Evolutionary conservation across 2,797 vertebrate genomes (phyloP), one percentile per base, ranked within the genome.

Genomic region (Eleutherodactylus coqui): DNA sequence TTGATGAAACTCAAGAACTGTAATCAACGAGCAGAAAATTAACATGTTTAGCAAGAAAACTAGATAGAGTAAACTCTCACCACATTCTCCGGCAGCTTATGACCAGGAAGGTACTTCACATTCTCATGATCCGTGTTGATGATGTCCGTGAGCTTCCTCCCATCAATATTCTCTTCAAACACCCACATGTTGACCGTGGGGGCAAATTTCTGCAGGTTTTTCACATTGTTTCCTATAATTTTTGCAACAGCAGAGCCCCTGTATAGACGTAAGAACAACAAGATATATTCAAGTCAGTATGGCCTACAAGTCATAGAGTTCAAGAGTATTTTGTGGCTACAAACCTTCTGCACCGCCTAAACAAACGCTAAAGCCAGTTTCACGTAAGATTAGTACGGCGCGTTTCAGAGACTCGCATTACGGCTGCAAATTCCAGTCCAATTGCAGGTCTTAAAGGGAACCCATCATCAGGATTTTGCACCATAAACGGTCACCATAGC

Each of bases 41-140:
- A 10, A 43, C 62, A 34, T 16, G 3, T 67, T 29, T 14, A 24
- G 21, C 36, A 41, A 24, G 43, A 27, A 38, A 17, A 47, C 13
- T 1, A n/a, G 7, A 29, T 51, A 75, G 9, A 8, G 5, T 38
- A 55, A 51, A 55, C 32, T 53, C 76, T 94, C 91, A 98, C 97
- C 96, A 98, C 97, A 34, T 98, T 98, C 79, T 98, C 96, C 36
- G 96, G 97, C 62, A 98, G 95, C 89, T 96, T 97, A 93, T 95
- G 94, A 88, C 97, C 97, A 0, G 97, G 97, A 69, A 98, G 96
- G 84, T 98, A 98, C 87, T 97, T 98, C 47, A 97, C 89, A 77
- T 98, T 98, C 90, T 98, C 97, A 0, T 98, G 97, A 36, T 98
- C 96, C 0, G 90, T 95, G 91, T 97, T 98, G 91, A 97, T 97